phyloP scores from a whole-genome alignment of 2,113 vertebrate genomes.

The Ceyx cyanopectus region DNA sequence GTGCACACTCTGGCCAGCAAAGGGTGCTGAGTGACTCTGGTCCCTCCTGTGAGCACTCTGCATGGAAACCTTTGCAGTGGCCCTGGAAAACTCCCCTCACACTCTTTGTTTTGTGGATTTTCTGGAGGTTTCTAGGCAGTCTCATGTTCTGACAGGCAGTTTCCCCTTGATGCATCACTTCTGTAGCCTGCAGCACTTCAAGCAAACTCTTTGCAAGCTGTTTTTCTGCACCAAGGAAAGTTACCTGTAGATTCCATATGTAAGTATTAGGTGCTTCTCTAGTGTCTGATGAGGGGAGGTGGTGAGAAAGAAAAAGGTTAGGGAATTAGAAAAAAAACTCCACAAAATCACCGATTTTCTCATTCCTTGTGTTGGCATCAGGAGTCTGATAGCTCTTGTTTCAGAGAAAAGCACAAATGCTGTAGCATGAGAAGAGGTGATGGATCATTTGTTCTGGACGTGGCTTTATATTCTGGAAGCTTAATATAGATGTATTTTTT shows the following conservation, averaged over 20 bases:
- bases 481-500: background rate
- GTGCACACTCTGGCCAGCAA: background rate
- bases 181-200: background rate
- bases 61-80: background rate
- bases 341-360: background rate
- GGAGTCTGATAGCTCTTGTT: background rate
- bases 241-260: fast-evolving
- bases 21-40: background rate
- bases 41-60: background rate
- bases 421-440: background rate
- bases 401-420: background rate
- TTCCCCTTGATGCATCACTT: background rate
- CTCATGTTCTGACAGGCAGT: background rate
- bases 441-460: background rate
- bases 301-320: background rate
- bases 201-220: background rate
- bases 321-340: background rate
- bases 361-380: background rate
- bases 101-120: background rate
- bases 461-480: background rate
- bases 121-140: background rate
- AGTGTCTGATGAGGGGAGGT: background rate
- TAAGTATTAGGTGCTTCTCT: background rate
- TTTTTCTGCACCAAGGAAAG: background rate
- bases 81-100: background rate